These are phyloP conservation scores for Autographa gamma DNA, from an alignment of 2,888 invertebrate species.

Conservation along the genomic window DNA sequence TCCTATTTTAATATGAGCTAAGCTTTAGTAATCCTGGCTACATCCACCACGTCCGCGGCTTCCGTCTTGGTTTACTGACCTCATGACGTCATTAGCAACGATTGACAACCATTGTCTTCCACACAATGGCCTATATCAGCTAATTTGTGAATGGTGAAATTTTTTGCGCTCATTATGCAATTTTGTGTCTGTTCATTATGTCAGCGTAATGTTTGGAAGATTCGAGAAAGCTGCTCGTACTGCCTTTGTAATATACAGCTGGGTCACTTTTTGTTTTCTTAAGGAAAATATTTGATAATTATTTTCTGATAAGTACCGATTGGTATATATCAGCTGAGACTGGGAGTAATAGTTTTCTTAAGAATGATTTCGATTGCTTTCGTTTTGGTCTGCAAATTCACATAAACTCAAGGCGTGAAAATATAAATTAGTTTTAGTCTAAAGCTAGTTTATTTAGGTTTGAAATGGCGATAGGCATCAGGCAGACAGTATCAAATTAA, in stretches of 20 bases:
- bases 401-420: not conserved
- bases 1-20: conserved; percentile 28
- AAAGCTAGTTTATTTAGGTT: not conserved
- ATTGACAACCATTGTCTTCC: conserved; percentile 72
- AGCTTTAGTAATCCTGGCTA: conserved; percentile 46
- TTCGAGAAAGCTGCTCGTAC: conserved; percentile 23
- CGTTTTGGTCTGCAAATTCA: not conserved
- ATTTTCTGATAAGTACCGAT: too few species aligned
- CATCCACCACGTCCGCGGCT: conserved; percentile 57
- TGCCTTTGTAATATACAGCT: not conserved
- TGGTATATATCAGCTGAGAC: too few species aligned
- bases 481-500: not conserved
- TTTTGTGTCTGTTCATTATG: conserved; percentile 43
- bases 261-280: not conserved
- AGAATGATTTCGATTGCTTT: not conserved
- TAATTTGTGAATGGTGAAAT: conserved; percentile 72
- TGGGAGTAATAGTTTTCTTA: not conserved
- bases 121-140: conserved; percentile 77
- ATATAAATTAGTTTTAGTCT: conserved; percentile 1
- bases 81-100: conserved; percentile 48
- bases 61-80: conserved; percentile 62
- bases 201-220: conserved; percentile 29
- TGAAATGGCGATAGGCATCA: not conserved
- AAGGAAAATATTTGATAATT: not conserved
- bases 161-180: conserved; percentile 63